Evolutionary conservation across 2,888 invertebrate species (phyloP).

Genomic region (Pseudanteris insignis): DNA sequence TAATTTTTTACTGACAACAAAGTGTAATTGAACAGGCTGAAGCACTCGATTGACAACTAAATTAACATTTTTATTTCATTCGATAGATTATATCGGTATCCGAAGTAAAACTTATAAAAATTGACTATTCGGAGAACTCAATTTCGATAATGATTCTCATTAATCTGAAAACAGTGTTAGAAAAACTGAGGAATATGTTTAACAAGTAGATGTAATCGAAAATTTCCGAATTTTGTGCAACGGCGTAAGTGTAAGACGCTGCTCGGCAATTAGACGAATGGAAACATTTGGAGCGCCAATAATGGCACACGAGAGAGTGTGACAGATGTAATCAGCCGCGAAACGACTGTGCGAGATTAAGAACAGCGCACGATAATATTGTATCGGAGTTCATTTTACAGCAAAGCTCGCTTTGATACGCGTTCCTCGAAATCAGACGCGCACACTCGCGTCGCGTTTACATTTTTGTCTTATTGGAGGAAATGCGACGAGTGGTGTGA

Average conservation of each 20-base stretch:
- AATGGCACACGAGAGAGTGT: conserved; percentile 7
- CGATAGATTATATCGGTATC: no score
- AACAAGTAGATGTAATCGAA: no score
- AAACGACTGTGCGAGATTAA: conserved; percentile 29
- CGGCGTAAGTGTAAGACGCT: no score
- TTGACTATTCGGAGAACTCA: no score
- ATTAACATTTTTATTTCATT: no score
- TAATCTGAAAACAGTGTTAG: no score
- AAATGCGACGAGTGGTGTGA: neutral
- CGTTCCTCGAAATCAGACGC: conserved; percentile 19
- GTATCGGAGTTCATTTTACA: conserved; percentile 12
- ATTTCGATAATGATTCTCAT: no score
- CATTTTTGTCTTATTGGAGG: neutral
- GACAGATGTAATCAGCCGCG: conserved; percentile 32
- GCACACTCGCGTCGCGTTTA: neutral
- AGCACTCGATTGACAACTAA: no score
- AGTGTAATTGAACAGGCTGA: no score
- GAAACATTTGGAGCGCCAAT: conserved; percentile 3
- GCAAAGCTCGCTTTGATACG: conserved; percentile 5
- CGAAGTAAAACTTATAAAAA: no score
- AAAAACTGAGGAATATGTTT: no score
- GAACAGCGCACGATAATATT: conserved; percentile 27
- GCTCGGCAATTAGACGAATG: conserved; percentile 8
- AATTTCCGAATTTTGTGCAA: no score
- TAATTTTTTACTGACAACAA: conserved; percentile 9